Evolutionary conservation across 2,888 invertebrate genomes (phyloP), one percentile per base, ranked within the genome.

Genomic region (Melinaea marsaeus): DNA sequence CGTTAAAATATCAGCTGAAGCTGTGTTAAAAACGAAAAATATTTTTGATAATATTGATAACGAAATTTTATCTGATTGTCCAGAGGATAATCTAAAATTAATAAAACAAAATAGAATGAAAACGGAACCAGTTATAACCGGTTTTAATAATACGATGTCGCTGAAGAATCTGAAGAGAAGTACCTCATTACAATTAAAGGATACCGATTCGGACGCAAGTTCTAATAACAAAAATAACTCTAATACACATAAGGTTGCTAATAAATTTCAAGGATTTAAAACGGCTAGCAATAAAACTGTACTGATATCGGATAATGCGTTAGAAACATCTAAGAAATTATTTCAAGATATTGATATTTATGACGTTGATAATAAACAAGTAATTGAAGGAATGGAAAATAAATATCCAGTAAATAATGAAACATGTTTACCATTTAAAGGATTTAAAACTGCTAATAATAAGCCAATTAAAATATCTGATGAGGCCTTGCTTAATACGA

Each of bases 231-330:
- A 51, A 32, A 11, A 32, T 11, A 9, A 3, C 32, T 51, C 11
- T 32, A 2, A 32, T 51, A 22, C 6, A 32, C 11, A 6, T 11
- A 51, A 32, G 6, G 51, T 32, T 11, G 32, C 51, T 7, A 32
- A 51, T 11, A 22, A 1, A 32, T 51, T 64, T 54, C 13, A 58
- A 46, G 79, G 78, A 51, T 84, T 84, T 67, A 74, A 77, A 68
- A 79, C 81, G 6, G 84, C 79, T 33, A 79, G 75, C 66, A 81
- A 84, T 32, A 82, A 80, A 72, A 71, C 70, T 13, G 75, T 86
- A 11, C 61, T 66, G 57, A 69, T 81, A 58, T 79, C 78, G 5
- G 72, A 78, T 35, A 64, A 67, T 57, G 69, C 79, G 13, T 55
- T 71, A 51, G 62, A 57, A 13, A 76, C 72, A 70, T 72, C 71